Evolutionary conservation across 2,113 vertebrate species (phyloP), one percentile per base, ranked within the genome.

Genomic region (Callaeas wilsoni): DNA sequence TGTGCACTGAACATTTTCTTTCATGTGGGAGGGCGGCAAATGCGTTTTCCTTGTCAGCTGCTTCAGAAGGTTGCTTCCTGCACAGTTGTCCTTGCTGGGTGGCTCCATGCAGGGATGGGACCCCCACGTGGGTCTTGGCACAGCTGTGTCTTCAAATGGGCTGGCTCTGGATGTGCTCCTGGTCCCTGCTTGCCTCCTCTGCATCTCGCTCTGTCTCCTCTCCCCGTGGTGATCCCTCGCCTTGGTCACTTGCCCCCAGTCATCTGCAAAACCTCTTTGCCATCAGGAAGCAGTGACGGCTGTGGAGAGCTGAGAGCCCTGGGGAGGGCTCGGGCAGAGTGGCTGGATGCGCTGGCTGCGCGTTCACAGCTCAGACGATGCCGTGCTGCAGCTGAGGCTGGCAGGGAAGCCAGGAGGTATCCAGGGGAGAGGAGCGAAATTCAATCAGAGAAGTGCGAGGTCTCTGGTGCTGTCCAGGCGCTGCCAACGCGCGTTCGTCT

Each of bases 101-200:
- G n/a, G 32, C n/a, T 70, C 42, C 2, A 0, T 2, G 12, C 25
- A 6, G n/a, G 42, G 57, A 8, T 18, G 78, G 53, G 35, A 30
- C 4, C 35, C 26, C 55, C 25, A 1, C 1, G 11, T 2, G 10
- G 39, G 17, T 17, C 60, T 23, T 10, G 7, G 52, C 32, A 12
- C 1, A 0, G 25, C 26, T 1, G 0, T 5, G 16, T 23, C 22
- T n/a, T 26, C 70, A 27, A 2, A 9, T 0, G 2, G 8, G 30
- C 47, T 49, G 62, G 33, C 6, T 47, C 71, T 32, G 76, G 47
- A 5, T 20, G 27, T 4, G 7, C 16, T 56, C 42, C 55, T n/a
- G 27, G 8, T 8, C 27, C 29, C 33, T 52, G 27, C n/a, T 4
- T 17, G 44, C 41, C 47, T 25, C 10, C 83, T 11, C 29, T 17